Percentiles rank a stretch among this genome's conserved stretches.
Evolutionary conservation across 2,888 invertebrate species (phyloP).

Genomic region (Augochlorella aurata): DNA sequence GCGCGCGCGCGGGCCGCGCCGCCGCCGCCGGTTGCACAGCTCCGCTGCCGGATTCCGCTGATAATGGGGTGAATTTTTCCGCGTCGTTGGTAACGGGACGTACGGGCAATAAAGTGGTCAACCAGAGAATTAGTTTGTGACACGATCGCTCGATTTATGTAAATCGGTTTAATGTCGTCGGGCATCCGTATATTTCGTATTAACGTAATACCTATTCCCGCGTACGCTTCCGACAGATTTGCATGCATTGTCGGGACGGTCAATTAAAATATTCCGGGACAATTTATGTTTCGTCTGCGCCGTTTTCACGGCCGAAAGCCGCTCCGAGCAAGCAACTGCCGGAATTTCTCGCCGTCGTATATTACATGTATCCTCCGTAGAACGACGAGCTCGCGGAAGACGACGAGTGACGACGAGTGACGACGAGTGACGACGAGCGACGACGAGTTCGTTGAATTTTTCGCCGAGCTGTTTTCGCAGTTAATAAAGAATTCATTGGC

Average conservation of each 20-base stretch:
- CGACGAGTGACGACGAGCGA: too few relatives aligned
- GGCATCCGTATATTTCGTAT: constrained; percentile 66
- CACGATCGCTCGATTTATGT: constrained; percentile 70
- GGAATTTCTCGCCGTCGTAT: background rate
- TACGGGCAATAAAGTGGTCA: constrained; percentile 54
- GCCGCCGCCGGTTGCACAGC: background rate
- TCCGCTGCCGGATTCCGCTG: background rate
- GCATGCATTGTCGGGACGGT: constrained; percentile 68
- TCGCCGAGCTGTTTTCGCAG: background rate
- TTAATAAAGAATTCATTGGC: background rate
- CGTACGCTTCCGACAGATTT: constrained; percentile 67
- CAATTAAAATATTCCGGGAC: constrained; percentile 66
- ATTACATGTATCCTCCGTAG: too few relatives aligned
- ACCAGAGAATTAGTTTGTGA: constrained; percentile 60
- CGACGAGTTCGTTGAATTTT: too few relatives aligned
- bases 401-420: too few relatives aligned
- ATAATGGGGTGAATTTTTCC: constrained; percentile 46
- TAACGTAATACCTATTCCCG: constrained; percentile 72
- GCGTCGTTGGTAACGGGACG: constrained; percentile 18
- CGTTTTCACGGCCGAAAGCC: constrained; percentile 16
- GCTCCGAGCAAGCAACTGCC: background rate
- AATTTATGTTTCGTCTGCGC: constrained; percentile 67
- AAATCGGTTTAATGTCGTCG: constrained; percentile 74
- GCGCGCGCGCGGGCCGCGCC: background rate
- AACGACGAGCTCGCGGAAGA: too few relatives aligned